Conservation (phyloP, 1,140 invertebrate genomes). For the Thaumetopoea pityocampa region DNA sequence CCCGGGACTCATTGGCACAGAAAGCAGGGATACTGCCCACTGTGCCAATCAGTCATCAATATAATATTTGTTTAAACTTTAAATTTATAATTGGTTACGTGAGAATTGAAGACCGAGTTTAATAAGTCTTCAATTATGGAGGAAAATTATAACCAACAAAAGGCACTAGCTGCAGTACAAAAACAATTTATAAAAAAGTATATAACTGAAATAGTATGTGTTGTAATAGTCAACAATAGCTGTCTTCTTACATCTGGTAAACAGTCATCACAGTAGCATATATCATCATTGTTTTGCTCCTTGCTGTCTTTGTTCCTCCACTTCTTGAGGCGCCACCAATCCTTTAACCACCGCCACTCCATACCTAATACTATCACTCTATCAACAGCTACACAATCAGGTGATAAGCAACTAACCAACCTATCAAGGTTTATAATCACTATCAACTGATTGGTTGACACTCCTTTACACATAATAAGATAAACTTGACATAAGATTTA, state of each 20-base stretch:
- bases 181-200: no score
- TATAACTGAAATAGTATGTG: conserved; percentile 3
- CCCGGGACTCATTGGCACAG: no score
- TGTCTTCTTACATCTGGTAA: conserved; percentile 76
- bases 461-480: conserved; percentile 50
- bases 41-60: no score
- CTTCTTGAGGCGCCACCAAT: conserved; percentile 85
- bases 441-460: conserved; percentile 48
- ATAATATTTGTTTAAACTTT: no score
- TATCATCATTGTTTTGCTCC: conserved; percentile 76
- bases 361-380: conserved; percentile 65
- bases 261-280: conserved; percentile 85
- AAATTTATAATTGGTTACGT: no score
- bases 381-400: conserved; percentile 35
- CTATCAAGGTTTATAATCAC: no score
- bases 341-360: conserved; percentile 86
- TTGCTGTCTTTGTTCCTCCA: conserved; percentile 78
- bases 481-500: conserved; percentile 67
- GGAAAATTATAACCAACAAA: no score
- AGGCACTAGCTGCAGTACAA: no score
- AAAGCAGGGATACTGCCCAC: no score
- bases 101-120: no score
- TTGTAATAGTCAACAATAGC: no score
- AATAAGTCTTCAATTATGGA: no score
- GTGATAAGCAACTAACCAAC: conserved; percentile 39